Base-by-base conservation (phyloP, 2,888 invertebrate genomes). In the Aelia acuminata region DNA sequence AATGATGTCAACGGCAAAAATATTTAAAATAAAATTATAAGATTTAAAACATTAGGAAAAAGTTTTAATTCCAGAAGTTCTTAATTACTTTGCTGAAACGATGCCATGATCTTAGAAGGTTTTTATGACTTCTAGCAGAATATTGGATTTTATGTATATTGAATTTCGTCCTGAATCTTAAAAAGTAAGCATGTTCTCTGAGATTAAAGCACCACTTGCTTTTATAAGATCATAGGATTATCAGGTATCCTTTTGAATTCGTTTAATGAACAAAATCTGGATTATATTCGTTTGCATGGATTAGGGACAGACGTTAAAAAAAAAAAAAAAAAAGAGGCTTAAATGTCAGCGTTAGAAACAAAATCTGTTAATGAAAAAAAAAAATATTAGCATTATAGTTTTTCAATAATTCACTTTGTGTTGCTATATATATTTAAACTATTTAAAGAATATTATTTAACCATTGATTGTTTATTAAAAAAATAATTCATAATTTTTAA, bases 181-280 rank as follows among this genome's bases (percentile, higher is more conserved):
- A 35, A 70, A 70, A 70, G 4, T 31, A 35, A 18, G 15, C 35
- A 70, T 70, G 7, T 70, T 70, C 10, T 7, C 7, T 20, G 63
- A 70, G 63, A 57, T 57, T 57, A 26, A 26, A 26, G 26, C 26
- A 13, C n/a, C 8, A 31, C 13, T 18, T 35, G 35, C 18, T 35
- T 70, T 35, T 70, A 70, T 70, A 70, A 35, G 63, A 70, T 70
- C 35, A 70, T 35, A 20, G 1, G 63, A 70, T 70, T 35, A 70
- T 18, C 31, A 70, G 18, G n/a, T 13, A 35, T 35, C 20, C 63
- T 20, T 70, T 70, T 70, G 63, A 70, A 70, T 70, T 70, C 31
- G 63, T 70, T 35, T 70, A 70, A 70, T 18, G 63, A 70, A 70
- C 35, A 70, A 35, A 70, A 70, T 70, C 63, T 70, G 63, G 63